Evolutionary conservation across 2,797 vertebrate genomes (phyloP).

Genomic region (Setipinna tenuifilis): DNA sequence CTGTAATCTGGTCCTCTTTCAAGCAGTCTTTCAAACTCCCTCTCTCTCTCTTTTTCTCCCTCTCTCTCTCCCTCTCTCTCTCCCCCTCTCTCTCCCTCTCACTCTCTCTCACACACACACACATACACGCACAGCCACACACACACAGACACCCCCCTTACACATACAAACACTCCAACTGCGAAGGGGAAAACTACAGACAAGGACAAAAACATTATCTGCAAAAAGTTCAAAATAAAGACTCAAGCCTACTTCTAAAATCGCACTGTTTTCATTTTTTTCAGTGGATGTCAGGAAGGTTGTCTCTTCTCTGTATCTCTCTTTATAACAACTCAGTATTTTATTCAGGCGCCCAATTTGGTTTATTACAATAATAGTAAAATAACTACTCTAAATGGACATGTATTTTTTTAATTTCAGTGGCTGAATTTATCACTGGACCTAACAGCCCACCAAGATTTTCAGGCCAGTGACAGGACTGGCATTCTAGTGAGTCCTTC

Average conservation of each 20-base stretch:
- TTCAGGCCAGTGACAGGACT: background rate
- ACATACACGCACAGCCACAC: background rate
- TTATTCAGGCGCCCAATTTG: no score
- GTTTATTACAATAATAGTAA: no score
- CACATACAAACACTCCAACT: background rate
- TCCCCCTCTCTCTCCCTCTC: background rate
- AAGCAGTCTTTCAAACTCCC: background rate
- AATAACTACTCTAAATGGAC: background rate
- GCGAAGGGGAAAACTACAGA: background rate
- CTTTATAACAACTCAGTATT: no score
- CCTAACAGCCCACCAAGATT: no score
- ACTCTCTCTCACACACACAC: background rate
- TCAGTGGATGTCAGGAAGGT: no score
- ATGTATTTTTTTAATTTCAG: background rate
- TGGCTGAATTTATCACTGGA: background rate
- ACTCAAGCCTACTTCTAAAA: background rate
- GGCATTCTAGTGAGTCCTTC: background rate
- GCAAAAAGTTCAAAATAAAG: background rate
- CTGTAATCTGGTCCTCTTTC: constrained; percentile 38
- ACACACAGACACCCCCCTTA: background rate
- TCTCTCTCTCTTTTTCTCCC: background rate
- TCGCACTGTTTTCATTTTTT: no score
- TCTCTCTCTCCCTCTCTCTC: constrained; percentile 3
- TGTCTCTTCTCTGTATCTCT: no score
- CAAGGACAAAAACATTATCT: background rate